These are phyloP conservation scores for Eurytemora carolleeae DNA, from an alignment of 1,140 invertebrate genomes.

Conservation along the genomic window DNA sequence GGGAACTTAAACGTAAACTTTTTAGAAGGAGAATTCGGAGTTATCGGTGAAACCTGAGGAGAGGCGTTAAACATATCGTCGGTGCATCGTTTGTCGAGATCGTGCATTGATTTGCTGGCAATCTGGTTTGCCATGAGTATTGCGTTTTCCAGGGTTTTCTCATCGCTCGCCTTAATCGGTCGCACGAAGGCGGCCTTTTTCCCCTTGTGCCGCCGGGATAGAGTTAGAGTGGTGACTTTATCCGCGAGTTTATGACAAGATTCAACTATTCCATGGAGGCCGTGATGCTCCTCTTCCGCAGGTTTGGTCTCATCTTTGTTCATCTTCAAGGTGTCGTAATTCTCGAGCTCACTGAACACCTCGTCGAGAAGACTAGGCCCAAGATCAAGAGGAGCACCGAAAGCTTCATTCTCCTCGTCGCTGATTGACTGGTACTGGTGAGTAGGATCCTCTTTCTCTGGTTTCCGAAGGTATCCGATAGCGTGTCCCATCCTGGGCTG, in stretches of 20 bases:
- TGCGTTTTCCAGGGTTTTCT: conserved; percentile 75
- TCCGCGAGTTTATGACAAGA: background rate
- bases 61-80: conserved; percentile 22
- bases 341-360: conserved; percentile 56
- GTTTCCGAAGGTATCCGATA: conserved; percentile 10
- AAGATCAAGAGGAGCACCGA: conserved; percentile 53
- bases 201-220: background rate
- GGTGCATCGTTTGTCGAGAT: conserved; percentile 33
- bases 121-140: conserved; percentile 84
- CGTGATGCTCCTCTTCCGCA: background rate
- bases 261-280: conserved; percentile 11
- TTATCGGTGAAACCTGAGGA: conserved; percentile 39
- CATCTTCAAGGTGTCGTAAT: background rate
- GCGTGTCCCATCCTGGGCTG: conserved; percentile 4
- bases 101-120: conserved; percentile 64
- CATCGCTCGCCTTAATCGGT: conserved; percentile 77
- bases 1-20: conserved; percentile 72
- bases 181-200: conserved; percentile 37
- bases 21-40: conserved; percentile 54
- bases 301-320: background rate
- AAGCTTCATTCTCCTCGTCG: conserved; percentile 39
- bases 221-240: conserved; percentile 2
- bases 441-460: background rate
- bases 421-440: conserved; percentile 84
- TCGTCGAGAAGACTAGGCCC: conserved; percentile 81